Evolutionary conservation across 2,888 invertebrate species (phyloP).

Genomic region (Lordiphosa fenestrarum): DNA sequence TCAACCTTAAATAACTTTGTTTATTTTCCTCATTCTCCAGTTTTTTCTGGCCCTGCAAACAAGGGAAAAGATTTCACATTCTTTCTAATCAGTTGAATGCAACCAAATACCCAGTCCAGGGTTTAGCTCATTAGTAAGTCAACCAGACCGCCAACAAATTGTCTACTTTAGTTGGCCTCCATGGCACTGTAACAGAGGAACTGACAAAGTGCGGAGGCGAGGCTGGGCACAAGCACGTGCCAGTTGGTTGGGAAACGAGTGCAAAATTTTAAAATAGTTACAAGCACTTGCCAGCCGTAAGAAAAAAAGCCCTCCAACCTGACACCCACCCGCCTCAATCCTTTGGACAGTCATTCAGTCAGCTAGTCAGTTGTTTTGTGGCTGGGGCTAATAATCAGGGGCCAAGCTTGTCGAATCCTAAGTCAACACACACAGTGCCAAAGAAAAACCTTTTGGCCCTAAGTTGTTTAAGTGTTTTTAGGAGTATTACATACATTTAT

Average conservation of each 20-base stretch:
- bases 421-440: conserved; percentile 45
- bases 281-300: conserved; percentile 28
- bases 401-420: conserved; percentile 46
- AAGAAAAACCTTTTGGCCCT: conserved; percentile 34
- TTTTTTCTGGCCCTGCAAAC: neutral
- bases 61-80: conserved; percentile 28
- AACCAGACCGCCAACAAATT: conserved; percentile 46
- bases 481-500: conserved; percentile 15
- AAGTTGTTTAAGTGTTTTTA: conserved; percentile 51
- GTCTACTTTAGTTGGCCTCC: conserved; percentile 33
- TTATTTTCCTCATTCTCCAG: neutral
- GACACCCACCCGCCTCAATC: conserved; percentile 23
- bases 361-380: conserved; percentile 31
- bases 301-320: conserved; percentile 4
- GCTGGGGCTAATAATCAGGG: conserved; percentile 53
- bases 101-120: conserved; percentile 22
- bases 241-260: conserved; percentile 42
- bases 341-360: conserved; percentile 18
- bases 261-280: conserved; percentile 53
- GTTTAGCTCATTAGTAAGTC: conserved; percentile 55
- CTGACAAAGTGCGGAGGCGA: conserved; percentile 8
- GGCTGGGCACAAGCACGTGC: conserved; percentile 39
- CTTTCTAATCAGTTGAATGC: conserved; percentile 28
- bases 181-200: conserved; percentile 3
- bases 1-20: neutral